A percentile compares a stretch with the other conserved stretches of the same genome.
These are phyloP conservation scores for Hippocampus kuda DNA, from an alignment of 2,797 vertebrate species.

Conservation along the genomic window DNA sequence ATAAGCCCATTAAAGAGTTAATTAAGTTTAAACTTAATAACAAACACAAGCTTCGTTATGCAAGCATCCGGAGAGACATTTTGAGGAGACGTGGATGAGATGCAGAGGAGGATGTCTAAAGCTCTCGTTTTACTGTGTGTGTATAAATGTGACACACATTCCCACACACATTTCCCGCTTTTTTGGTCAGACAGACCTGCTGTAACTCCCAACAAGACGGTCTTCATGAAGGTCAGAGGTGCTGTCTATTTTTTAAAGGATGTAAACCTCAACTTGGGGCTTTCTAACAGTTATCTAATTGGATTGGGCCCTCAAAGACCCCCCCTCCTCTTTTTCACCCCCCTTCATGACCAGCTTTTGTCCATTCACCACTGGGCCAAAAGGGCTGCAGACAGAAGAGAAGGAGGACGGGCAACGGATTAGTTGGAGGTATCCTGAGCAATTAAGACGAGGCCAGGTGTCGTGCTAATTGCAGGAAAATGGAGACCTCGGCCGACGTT, in stretches of 20 bases:
- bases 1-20: constrained; percentile 55
- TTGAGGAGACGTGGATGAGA: constrained; percentile 27
- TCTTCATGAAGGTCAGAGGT: constrained; percentile 51
- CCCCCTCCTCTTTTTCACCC: constrained; percentile 23
- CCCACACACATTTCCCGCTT: constrained; percentile 8
- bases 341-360: constrained; percentile 49
- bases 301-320: constrained; percentile 65
- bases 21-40: constrained; percentile 55
- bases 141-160: neutral
- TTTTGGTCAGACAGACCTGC: constrained; percentile 41
- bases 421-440: constrained; percentile 58
- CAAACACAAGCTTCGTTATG: constrained; percentile 43
- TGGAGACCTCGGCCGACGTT: constrained; percentile 51
- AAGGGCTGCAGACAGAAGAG: constrained; percentile 42
- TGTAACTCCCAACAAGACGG: constrained; percentile 49
- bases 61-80: constrained; percentile 46
- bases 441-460: constrained; percentile 69
- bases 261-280: constrained; percentile 53
- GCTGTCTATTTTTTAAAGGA: constrained; percentile 52
- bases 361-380: constrained; percentile 49
- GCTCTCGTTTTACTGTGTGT: neutral
- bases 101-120: constrained; percentile 19
- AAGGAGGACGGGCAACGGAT: constrained; percentile 47
- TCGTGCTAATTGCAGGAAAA: constrained; percentile 60
- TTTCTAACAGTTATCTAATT: constrained; percentile 64